Evolutionary conservation across 2,113 vertebrate genomes (phyloP), one percentile per base, ranked within the genome.

Genomic region (Aix galericulata): DNA sequence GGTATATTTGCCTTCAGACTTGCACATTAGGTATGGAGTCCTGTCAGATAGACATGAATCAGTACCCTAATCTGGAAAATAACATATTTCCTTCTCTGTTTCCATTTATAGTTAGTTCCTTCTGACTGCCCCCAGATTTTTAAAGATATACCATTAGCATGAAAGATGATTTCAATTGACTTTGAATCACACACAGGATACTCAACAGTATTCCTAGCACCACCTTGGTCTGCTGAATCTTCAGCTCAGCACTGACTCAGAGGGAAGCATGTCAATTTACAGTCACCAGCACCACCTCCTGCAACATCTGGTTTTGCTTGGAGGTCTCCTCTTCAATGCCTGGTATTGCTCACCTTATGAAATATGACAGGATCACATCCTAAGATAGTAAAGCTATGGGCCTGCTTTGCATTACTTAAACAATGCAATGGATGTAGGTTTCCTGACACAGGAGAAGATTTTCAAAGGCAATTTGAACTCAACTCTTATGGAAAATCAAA

Each of bases 341-440:
- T 91, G 93, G 32, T 48, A 25, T 72, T 82, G 62, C 86, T 97
- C 74, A 52, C 56, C 34, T 91, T 86, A 93, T 79, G 73, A 93
- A 84, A 86, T 53, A 56, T 93, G 94, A 91, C 94, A 91, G 73
- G 52, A 91, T 91, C 77, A 58, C 60, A 93, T 81, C 38, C 69
- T 9, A 75, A 86, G 60, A 86, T 0, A 66, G 27, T 34, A 36
- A 67, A 84, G 87, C 48, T 38, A 40, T 1, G 18, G 62, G 29
- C 53, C 86, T 96, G 91, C 36, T 89, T 92, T 86, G 10, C 74
- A 50, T 96, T 97, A 89, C 74, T 79, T 59, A 66, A 88, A 46
- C 50, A 7, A 8, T 63, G 25, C 60, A 29, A 11, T 42, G 52
- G 46, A 81, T 52, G 14, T 23, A 46, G 53, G 14, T 78, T 90